Conservation (phyloP, 2,888 invertebrate species). For the Tenodera sinensis region DNA sequence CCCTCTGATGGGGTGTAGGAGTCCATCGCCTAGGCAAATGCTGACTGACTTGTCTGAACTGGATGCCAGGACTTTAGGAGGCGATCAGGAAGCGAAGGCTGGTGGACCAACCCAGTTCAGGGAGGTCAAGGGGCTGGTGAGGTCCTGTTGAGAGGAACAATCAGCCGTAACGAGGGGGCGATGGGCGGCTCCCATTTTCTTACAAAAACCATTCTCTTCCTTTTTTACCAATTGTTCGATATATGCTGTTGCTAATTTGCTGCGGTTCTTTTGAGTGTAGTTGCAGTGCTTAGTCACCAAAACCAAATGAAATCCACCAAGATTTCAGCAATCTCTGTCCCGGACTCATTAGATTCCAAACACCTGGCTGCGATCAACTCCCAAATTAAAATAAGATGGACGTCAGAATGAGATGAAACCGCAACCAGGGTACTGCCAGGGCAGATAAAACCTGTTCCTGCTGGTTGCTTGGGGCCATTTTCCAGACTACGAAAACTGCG, state of each 20-base stretch:
- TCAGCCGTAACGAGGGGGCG: neutral
- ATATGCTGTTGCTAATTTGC: neutral
- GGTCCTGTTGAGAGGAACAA: neutral
- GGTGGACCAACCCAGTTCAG: neutral
- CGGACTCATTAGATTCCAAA: neutral
- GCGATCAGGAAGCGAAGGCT: neutral
- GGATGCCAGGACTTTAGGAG: neutral
- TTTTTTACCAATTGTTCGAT: neutral
- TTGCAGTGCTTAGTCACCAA: neutral
- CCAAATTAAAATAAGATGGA: neutral
- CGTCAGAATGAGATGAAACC: neutral
- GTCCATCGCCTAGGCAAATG: neutral
- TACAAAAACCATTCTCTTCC: neutral
- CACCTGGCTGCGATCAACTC: neutral
- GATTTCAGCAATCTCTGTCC: neutral
- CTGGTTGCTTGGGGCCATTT: too few species aligned
- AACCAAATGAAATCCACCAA: neutral
- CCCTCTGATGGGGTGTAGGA: neutral
- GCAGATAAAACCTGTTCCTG: neutral
- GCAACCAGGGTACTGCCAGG: neutral
- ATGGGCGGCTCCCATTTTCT: neutral
- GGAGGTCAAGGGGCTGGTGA: neutral
- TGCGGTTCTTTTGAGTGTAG: neutral
- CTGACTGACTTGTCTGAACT: neutral
- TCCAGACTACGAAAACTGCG: neutral